Percentiles rank a stretch among this genome's conserved stretches.
Conservation (phyloP, 2,888 invertebrate genomes). For the Ephialtes manifestator region DNA sequence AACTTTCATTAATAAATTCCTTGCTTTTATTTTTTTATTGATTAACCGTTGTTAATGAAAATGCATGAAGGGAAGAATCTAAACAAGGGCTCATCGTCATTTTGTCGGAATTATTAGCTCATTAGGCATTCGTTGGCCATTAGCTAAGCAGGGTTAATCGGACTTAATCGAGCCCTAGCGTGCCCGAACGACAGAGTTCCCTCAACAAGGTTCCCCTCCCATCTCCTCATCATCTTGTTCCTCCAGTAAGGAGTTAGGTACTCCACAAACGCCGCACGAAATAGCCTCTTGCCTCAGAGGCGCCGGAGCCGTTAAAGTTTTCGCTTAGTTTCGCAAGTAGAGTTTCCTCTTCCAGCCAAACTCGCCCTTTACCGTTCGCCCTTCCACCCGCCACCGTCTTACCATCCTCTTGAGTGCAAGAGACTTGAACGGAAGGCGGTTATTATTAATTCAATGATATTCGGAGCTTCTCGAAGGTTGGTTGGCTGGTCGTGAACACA, state of each 20-base stretch:
- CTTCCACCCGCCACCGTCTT: slow-evolving; percentile 18
- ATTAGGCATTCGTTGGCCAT: slow-evolving; percentile 45
- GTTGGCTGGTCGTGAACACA: slow-evolving; percentile 38
- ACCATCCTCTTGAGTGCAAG: slow-evolving; percentile 31
- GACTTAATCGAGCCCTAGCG: slow-evolving; percentile 48
- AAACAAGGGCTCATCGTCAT: slow-evolving; percentile 1
- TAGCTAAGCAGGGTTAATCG: slow-evolving; percentile 66
- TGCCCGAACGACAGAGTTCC: slow-evolving; percentile 27
- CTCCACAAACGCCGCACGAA: slow-evolving; percentile 10
- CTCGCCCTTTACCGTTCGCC: slow-evolving; percentile 35
- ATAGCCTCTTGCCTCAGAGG: slow-evolving; percentile 42
- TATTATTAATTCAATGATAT: slow-evolving; percentile 82
- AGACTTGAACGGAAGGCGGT: slow-evolving; percentile 73
- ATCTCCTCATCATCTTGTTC: slow-evolving; percentile 14
- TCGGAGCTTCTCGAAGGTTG: slow-evolving; percentile 71
- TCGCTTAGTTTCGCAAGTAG: slow-evolving; percentile 61
- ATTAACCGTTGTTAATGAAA: background rate
- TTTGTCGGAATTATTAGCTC: slow-evolving; percentile 1
- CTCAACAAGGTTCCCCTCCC: slow-evolving; percentile 22
- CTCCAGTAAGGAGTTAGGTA: background rate
- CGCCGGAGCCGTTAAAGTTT: slow-evolving; percentile 62
- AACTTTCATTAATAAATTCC: background rate
- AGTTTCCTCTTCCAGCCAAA: slow-evolving; percentile 53
- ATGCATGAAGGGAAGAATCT: background rate
- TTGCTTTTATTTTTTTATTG: background rate